Percentiles rank a stretch among this genome's conserved stretches.
Conservation (phyloP, 2,113 vertebrate species). For the Lophotis ruficrista region DNA sequence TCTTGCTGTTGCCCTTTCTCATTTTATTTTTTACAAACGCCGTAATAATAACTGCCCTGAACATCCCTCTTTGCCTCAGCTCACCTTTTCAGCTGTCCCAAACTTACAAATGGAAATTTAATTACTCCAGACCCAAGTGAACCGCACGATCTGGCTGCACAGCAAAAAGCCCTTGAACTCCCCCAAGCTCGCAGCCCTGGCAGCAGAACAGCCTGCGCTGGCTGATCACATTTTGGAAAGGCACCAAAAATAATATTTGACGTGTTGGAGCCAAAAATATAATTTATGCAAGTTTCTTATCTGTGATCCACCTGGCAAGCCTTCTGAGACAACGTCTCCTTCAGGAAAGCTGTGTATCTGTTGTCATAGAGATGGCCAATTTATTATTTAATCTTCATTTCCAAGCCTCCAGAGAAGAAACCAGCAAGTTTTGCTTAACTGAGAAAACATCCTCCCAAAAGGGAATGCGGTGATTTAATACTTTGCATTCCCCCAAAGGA, state of each 20-base stretch:
- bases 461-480: background rate
- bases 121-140: background rate
- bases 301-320: slow-evolving; percentile 40
- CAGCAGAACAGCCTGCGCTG: background rate
- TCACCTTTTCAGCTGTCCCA: slow-evolving; percentile 27
- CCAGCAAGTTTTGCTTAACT: slow-evolving; percentile 6
- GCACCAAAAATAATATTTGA: slow-evolving; percentile 37
- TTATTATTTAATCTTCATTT: slow-evolving; percentile 25
- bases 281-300: slow-evolving; percentile 37
- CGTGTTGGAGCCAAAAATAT: background rate
- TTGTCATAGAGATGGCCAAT: background rate
- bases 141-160: background rate
- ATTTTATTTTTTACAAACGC: background rate
- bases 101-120: background rate
- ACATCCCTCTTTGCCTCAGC: background rate
- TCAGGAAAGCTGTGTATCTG: background rate
- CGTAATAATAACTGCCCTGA: background rate
- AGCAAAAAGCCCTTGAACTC: background rate
- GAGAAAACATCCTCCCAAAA: slow-evolving; percentile 23
- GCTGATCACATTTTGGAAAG: background rate
- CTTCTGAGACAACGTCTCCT: background rate
- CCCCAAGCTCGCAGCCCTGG: accelerated
- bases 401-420: background rate
- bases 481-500: background rate
- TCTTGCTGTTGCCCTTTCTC: background rate